Evolutionary conservation across 2,888 invertebrate species (phyloP).

Genomic region (Hybos culiciformis): DNA sequence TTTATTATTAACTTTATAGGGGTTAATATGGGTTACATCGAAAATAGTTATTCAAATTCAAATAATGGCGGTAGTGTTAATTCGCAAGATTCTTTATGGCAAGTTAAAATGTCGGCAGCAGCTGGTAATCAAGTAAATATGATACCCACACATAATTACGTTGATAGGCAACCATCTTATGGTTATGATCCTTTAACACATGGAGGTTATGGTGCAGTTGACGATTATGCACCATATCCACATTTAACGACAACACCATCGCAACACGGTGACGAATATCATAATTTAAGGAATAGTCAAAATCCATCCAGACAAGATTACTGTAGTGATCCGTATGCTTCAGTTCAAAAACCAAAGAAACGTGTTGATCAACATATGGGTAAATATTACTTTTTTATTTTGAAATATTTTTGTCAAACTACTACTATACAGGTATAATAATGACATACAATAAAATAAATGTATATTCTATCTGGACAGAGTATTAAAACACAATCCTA

Average conservation of each 20-base stretch:
- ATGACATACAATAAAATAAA: neutral
- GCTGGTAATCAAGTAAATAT: constrained; percentile 52
- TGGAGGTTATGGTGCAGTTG: constrained; percentile 68
- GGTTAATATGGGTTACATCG: constrained; percentile 80
- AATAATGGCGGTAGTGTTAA: constrained; percentile 92
- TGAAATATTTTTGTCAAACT: no score
- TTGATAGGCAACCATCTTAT: constrained; percentile 54
- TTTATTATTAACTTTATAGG: constrained; percentile 39
- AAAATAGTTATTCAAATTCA: constrained; percentile 84
- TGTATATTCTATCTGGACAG: neutral
- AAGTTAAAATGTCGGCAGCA: constrained; percentile 78
- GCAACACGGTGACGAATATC: constrained; percentile 55
- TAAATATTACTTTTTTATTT: constrained; percentile 37
- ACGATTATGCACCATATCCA: constrained; percentile 75
- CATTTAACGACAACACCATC: constrained; percentile 55
- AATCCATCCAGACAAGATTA: constrained; percentile 78
- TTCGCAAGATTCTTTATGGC: constrained; percentile 89
- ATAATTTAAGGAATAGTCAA: constrained; percentile 56
- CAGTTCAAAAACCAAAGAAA: constrained; percentile 82
- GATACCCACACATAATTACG: constrained; percentile 43
- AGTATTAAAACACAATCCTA: neutral
- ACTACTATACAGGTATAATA: neutral
- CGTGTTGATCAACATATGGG: constrained; percentile 76
- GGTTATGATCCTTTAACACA: constrained; percentile 68
- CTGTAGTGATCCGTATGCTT: constrained; percentile 76